Evolutionary conservation across 2,113 vertebrate species (phyloP).

Genomic region (Dendrocopos noguchii): DNA sequence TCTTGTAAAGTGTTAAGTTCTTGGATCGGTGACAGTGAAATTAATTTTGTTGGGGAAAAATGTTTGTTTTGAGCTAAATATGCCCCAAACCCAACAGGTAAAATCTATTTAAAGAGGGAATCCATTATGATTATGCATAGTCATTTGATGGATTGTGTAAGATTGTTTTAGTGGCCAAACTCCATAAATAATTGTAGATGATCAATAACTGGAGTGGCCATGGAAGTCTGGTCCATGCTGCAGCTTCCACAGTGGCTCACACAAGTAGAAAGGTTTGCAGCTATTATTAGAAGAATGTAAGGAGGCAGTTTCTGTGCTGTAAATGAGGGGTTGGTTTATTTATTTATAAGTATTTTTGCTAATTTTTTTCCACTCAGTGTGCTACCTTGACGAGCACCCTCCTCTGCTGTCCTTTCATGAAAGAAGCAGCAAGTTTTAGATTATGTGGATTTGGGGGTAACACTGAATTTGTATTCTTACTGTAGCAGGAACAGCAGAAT

Average conservation of each 20-base stretch:
- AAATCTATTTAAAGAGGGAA: not conserved
- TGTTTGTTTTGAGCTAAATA: not conserved
- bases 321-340: not conserved
- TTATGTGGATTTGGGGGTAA: not conserved
- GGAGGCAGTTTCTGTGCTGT: not conserved
- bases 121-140: not conserved
- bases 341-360: no score
- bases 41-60: not conserved
- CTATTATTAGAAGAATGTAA: not conserved
- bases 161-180: not conserved
- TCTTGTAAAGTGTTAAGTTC: not conserved
- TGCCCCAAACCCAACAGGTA: not conserved
- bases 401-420: not conserved
- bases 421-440: not conserved
- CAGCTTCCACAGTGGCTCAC: not conserved
- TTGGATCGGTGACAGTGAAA: not conserved
- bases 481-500: not conserved
- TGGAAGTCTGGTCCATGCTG: not conserved
- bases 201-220: not conserved
- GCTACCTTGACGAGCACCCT: not conserved
- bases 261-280: not conserved
- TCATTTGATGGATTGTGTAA: not conserved
- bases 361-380: not conserved
- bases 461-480: not conserved
- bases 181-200: not conserved